Evolutionary conservation across 2,888 invertebrate species (phyloP).

Genomic region (Incurvaria masculella): DNA sequence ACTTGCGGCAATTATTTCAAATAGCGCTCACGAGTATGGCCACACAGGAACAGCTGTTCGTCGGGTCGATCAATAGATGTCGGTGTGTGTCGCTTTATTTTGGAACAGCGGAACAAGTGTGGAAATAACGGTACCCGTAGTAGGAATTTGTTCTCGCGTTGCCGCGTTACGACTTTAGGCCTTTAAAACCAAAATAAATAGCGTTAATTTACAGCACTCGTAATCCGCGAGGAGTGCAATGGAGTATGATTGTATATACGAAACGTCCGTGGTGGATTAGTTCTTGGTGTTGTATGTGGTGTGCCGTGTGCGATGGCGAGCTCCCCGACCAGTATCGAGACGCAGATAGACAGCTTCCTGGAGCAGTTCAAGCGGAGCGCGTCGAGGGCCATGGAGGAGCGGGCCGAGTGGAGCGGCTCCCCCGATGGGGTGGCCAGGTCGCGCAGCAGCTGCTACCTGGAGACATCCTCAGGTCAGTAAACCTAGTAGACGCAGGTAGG

Average conservation of each 20-base stretch:
- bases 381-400: slow-evolving; percentile 70
- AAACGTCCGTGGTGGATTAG: background rate
- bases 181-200: too few relatives aligned
- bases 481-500: too few relatives aligned
- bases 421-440: slow-evolving; percentile 48
- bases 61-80: slow-evolving; percentile 49
- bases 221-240: too few relatives aligned
- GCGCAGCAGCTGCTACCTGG: slow-evolving; percentile 50
- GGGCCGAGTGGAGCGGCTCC: slow-evolving; percentile 52
- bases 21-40: too few relatives aligned
- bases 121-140: background rate
- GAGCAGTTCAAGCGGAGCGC: slow-evolving; percentile 80
- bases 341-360: slow-evolving; percentile 80
- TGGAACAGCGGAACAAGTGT: slow-evolving; percentile 20
- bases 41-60: slow-evolving; percentile 41
- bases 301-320: slow-evolving; percentile 55
- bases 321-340: slow-evolving; percentile 72
- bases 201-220: too few relatives aligned
- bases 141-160: background rate
- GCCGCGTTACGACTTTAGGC: background rate
- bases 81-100: slow-evolving; percentile 53
- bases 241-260: background rate
- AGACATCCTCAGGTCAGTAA: slow-evolving; percentile 40
- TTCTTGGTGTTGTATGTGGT: background rate
- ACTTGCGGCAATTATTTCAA: too few relatives aligned